phyloP scores from a whole-genome alignment of 2,797 vertebrate species.

The Gadopsis bispinosus region DNA sequence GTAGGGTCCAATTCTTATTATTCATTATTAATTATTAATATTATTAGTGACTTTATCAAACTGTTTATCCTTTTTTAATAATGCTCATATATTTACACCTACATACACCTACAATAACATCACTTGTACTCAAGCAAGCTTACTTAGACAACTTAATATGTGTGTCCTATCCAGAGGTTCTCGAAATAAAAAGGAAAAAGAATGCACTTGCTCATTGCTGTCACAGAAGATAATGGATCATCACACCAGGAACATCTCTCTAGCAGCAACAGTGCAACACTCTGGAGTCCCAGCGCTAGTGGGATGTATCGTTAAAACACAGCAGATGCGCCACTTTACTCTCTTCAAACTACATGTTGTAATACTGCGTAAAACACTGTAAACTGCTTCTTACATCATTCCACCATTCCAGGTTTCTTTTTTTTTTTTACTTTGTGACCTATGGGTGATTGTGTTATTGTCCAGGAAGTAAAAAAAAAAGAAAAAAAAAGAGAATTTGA shows the following conservation, averaged over 20 bases:
- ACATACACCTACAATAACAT: not conserved
- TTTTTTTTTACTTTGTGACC: not conserved
- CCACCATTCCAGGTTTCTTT: not conserved
- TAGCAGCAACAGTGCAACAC: constrained; percentile 15
- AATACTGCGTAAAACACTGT: constrained; percentile 13
- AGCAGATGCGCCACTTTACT: constrained; percentile 11
- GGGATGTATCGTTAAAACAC: constrained; percentile 27
- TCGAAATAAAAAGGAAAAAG: not conserved
- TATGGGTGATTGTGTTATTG: not conserved
- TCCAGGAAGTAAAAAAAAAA: not conserved
- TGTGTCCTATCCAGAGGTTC: not conserved
- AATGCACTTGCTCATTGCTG: constrained; percentile 6
- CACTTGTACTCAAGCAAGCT: too few relatives aligned
- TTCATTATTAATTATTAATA: too few relatives aligned
- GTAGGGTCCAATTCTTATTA: too few relatives aligned
- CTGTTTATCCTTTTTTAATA: not conserved
- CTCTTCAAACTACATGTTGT: constrained; percentile 2
- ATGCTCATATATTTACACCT: not conserved
- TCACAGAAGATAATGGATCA: constrained; percentile 25
- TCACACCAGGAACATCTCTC: constrained; percentile 27
- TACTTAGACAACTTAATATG: not conserved
- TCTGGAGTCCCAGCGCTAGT: constrained; percentile 18
- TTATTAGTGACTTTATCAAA: not conserved
- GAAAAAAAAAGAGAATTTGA: not conserved
- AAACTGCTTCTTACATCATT: not conserved